A percentile compares a stretch with the other conserved stretches of the same genome.
phyloP scores from a whole-genome alignment of 2,888 invertebrate species.

The Dicyrtomina minuta region DNA sequence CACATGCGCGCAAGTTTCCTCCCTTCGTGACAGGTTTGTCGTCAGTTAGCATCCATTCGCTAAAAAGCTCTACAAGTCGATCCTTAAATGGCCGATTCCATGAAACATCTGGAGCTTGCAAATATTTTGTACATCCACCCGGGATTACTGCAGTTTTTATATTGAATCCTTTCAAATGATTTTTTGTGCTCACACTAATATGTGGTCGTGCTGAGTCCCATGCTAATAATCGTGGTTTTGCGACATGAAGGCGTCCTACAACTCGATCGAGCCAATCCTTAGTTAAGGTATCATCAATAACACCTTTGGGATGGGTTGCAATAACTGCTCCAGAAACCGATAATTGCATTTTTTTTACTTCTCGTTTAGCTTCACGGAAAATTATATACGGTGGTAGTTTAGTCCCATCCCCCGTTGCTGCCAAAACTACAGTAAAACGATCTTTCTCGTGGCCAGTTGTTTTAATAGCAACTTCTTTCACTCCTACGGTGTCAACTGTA shows the following conservation, averaged over 20 bases:
- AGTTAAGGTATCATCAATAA: background rate
- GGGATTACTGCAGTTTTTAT: conserved; percentile 14
- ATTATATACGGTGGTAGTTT: conserved; percentile 20
- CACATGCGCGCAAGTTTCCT: conserved; percentile 2
- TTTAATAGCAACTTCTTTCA: background rate
- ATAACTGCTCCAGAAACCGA: background rate
- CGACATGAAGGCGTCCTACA: background rate
- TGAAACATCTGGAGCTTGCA: conserved; percentile 28
- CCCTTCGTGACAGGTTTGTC: conserved; percentile 15
- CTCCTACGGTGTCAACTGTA: background rate
- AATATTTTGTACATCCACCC: conserved; percentile 28
- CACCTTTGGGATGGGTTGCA: background rate
- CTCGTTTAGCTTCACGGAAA: conserved; percentile 2
- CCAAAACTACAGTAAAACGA: conserved; percentile 15
- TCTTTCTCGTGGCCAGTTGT: conserved; percentile 20
- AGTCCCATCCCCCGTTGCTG: conserved; percentile 21
- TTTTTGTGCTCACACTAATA: conserved; percentile 14
- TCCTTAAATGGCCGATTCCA: conserved; percentile 37
- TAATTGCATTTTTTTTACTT: background rate
- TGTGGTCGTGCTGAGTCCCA: conserved; percentile 7
- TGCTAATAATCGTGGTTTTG: background rate
- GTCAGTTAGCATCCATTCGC: conserved; percentile 1
- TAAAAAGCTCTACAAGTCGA: conserved; percentile 4
- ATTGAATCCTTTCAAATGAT: background rate
- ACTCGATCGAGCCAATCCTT: background rate